Conservation (phyloP, 2,113 vertebrate species). For the Zosterops hypoxanthus region DNA sequence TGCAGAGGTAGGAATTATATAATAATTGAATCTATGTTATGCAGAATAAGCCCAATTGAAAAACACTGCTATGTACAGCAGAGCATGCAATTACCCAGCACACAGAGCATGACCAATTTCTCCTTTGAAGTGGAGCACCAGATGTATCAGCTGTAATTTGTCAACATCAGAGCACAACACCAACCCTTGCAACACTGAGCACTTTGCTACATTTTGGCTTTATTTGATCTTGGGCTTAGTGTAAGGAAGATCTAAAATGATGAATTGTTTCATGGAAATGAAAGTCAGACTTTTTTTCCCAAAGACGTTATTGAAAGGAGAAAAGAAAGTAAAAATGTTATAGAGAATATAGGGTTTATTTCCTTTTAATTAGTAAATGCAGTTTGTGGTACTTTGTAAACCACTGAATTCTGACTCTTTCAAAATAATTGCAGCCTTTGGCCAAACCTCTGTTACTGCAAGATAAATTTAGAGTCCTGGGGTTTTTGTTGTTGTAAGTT, state of each 20-base stretch:
- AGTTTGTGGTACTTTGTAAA: neutral
- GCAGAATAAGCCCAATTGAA: neutral
- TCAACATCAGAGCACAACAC: neutral
- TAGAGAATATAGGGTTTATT: neutral
- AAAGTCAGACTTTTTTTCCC: neutral
- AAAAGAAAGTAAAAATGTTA: neutral
- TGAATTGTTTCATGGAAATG: neutral
- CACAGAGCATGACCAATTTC: neutral
- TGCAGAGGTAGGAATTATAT: neutral
- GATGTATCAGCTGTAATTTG: neutral
- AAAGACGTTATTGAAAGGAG: neutral
- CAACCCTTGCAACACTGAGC: neutral
- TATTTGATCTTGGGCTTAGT: neutral
- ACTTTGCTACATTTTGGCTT: neutral
- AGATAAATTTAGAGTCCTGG: neutral
- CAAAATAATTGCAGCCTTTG: neutral
- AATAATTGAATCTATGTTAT: neutral
- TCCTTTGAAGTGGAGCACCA: neutral
- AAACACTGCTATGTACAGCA: slow-evolving; percentile 12
- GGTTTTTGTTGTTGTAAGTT: neutral
- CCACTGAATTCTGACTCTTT: neutral
- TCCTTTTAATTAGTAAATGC: neutral
- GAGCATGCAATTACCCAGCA: neutral
- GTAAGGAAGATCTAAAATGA: neutral
- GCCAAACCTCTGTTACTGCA: neutral